Percentiles rank a stretch among this genome's conserved stretches.
Conservation (phyloP, 2,797 vertebrate genomes). For the Valencia hispanica region DNA sequence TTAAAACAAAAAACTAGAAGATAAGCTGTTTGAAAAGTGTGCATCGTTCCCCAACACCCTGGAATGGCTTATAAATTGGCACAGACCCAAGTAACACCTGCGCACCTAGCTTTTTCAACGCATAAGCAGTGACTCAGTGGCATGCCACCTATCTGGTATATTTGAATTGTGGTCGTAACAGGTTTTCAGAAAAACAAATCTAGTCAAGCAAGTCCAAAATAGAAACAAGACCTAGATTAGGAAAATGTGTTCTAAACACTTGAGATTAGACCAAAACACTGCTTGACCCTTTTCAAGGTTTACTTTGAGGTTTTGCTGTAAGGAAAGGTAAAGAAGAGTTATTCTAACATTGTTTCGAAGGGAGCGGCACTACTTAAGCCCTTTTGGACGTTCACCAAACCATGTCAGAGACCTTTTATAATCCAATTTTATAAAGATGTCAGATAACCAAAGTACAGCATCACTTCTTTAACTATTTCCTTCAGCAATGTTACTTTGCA, state of each 20-base stretch:
- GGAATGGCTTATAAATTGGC: too few relatives aligned
- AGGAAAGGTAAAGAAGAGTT: background rate
- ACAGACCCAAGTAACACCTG: background rate
- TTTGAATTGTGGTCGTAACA: background rate
- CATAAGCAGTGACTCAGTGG: background rate
- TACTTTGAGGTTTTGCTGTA: background rate
- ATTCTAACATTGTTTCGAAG: background rate
- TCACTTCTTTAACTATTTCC: background rate
- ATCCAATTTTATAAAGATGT: background rate
- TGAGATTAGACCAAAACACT: background rate
- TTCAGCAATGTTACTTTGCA: background rate
- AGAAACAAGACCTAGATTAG: background rate
- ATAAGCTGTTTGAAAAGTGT: too few relatives aligned
- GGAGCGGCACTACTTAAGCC: too few relatives aligned
- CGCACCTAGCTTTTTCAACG: background rate
- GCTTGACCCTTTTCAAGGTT: too few relatives aligned
- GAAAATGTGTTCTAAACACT: background rate
- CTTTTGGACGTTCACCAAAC: background rate
- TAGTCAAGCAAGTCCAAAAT: too few relatives aligned
- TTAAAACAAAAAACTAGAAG: background rate
- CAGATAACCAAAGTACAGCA: background rate
- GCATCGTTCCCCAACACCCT: background rate
- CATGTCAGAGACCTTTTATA: background rate
- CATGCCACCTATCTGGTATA: background rate
- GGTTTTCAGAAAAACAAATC: background rate